Percentiles rank a stretch among this genome's conserved stretches.
phyloP scores from a whole-genome alignment of 2,113 vertebrate species.

The Urocolius indicus region DNA sequence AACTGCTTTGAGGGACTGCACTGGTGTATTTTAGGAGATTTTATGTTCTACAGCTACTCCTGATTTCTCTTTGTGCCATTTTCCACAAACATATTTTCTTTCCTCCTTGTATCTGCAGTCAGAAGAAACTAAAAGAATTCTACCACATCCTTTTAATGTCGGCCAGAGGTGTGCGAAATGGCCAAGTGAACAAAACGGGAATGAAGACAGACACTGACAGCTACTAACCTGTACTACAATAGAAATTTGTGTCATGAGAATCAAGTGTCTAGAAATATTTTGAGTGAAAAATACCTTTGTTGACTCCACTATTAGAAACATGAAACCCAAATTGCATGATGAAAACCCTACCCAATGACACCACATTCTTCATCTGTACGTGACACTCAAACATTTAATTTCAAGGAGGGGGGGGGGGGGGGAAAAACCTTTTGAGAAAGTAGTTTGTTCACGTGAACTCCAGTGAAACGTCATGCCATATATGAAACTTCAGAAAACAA shows the following conservation, averaged over 20 bases:
- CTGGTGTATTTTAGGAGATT: neutral
- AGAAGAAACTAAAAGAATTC: neutral
- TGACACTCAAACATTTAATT: neutral
- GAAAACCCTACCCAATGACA: neutral
- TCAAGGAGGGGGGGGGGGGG: too few species aligned
- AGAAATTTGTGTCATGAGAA: neutral
- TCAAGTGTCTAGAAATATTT: neutral
- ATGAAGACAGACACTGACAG: neutral
- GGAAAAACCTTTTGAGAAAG: neutral
- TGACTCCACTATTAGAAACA: neutral
- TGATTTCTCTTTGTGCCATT: neutral
- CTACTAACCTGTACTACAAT: neutral
- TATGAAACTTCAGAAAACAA: neutral
- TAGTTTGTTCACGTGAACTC: neutral
- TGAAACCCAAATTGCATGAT: neutral
- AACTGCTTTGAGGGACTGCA: neutral
- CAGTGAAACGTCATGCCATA: neutral
- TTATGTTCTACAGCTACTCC: neutral
- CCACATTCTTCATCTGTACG: neutral
- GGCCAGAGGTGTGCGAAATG: neutral
- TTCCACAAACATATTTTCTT: neutral
- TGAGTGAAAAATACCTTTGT: neutral
- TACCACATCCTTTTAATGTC: fast-evolving
- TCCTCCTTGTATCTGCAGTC: neutral
- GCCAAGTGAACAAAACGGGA: neutral